Conservation (phyloP, 2,888 invertebrate genomes). For the Microctonus aethiopoides region DNA sequence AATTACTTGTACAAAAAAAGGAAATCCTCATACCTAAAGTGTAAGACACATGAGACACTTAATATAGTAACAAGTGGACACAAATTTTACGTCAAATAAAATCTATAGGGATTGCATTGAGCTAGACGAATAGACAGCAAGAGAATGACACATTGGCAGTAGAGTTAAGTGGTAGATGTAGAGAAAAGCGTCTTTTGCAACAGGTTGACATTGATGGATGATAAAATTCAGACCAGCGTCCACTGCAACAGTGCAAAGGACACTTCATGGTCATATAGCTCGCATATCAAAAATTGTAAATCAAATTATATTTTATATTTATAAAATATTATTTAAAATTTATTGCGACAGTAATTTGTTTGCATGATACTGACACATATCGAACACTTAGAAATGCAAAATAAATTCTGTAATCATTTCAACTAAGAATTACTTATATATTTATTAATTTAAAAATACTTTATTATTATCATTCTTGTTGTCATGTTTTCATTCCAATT, state of each 20-base stretch:
- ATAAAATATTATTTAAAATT: no score
- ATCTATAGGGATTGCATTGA: neutral
- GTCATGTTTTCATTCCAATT: neutral
- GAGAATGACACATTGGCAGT: neutral
- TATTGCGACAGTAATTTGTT: no score
- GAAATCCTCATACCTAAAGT: neutral
- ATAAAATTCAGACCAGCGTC: constrained; percentile 16
- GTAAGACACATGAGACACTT: neutral
- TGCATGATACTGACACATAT: no score
- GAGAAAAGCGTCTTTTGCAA: constrained; percentile 39
- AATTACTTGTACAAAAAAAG: neutral
- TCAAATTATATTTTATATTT: no score
- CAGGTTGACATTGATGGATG: constrained; percentile 49
- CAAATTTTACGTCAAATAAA: constrained; percentile 18
- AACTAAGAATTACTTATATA: no score
- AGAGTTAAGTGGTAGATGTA: constrained; percentile 11
- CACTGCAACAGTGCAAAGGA: neutral
- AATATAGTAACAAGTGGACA: constrained; percentile 11
- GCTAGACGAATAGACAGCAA: neutral
- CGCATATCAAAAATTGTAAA: no score
- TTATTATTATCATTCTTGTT: no score
- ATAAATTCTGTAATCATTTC: no score
- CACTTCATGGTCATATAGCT: neutral
- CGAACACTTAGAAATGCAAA: no score
- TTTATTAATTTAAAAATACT: no score